Evolutionary conservation across 1,140 invertebrate genomes (phyloP).

Genomic region (Eumeta japonica): DNA sequence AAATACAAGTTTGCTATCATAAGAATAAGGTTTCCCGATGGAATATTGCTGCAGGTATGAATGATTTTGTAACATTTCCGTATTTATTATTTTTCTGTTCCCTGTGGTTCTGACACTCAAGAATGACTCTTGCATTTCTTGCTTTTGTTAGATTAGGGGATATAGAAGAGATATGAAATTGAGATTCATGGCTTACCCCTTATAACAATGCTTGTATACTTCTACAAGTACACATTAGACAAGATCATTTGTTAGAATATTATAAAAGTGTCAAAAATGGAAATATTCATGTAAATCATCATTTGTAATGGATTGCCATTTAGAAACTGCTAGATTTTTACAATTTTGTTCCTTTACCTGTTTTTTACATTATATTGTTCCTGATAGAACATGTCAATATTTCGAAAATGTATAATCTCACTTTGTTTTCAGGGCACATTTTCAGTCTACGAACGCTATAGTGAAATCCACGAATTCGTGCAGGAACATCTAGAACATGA

Average conservation of each 20-base stretch:
- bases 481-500: slow-evolving; percentile 68
- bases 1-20: slow-evolving; percentile 86
- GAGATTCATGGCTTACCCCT: no score
- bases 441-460: slow-evolving; percentile 72
- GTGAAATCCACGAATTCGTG: slow-evolving; percentile 71
- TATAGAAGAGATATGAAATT: no score
- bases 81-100: background rate
- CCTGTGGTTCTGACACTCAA: background rate
- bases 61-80: slow-evolving; percentile 3
- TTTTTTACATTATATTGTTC: no score
- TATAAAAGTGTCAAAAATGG: no score
- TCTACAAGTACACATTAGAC: slow-evolving; percentile 2
- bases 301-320: no score
- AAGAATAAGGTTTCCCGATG: slow-evolving; percentile 84
- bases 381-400: background rate
- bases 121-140: no score
- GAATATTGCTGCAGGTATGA: slow-evolving; percentile 75
- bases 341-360: no score
- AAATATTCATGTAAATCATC: no score
- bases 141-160: no score
- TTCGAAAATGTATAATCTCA: background rate
- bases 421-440: slow-evolving; percentile 72
- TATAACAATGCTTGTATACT: no score
- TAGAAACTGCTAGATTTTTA: no score
- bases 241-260: background rate